phyloP scores from a whole-genome alignment of 92 coral and sea anemone genomes.

The Actinostola sp. region DNA sequence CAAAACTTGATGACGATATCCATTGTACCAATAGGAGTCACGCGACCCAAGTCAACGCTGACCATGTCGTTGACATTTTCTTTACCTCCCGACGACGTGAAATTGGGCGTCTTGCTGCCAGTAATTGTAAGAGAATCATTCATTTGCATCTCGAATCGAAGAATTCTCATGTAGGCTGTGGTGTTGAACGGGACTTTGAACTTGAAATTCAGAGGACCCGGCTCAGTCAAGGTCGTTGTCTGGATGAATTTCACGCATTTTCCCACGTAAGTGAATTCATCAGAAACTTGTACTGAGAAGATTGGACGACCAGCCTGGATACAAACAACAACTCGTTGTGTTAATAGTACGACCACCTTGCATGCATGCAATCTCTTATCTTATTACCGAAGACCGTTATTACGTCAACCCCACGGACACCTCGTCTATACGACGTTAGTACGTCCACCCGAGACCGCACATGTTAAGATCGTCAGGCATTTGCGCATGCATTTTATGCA shows the following conservation, averaged over 20 bases:
- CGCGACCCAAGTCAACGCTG: slow-evolving; percentile 14
- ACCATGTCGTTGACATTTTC: slow-evolving; percentile 5
- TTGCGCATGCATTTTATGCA: no score
- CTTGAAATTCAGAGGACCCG: slow-evolving; percentile 11
- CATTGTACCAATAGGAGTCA: slow-evolving; percentile 17
- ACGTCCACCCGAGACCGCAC: no score
- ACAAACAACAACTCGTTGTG: no score
- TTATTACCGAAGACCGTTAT: no score
- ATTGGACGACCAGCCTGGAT: slow-evolving; percentile 16
- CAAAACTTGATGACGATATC: slow-evolving; percentile 4
- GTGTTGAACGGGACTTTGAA: slow-evolving; percentile 17
- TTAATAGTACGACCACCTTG: no score
- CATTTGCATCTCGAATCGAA: not conserved
- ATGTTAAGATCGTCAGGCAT: no score
- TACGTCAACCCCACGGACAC: no score
- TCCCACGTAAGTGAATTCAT: slow-evolving; percentile 13
- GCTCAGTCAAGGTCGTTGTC: slow-evolving; percentile 13
- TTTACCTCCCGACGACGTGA: slow-evolving; percentile 7
- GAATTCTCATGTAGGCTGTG: slow-evolving; percentile 20
- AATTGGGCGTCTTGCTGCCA: slow-evolving; percentile 19
- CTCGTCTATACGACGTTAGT: no score
- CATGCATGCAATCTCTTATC: no score
- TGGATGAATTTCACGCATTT: slow-evolving; percentile 11
- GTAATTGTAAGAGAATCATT: slow-evolving; percentile 9
- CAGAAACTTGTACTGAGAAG: slow-evolving; percentile 17